phyloP scores from a whole-genome alignment of 2,113 vertebrate species.

The Callipepla californica region DNA sequence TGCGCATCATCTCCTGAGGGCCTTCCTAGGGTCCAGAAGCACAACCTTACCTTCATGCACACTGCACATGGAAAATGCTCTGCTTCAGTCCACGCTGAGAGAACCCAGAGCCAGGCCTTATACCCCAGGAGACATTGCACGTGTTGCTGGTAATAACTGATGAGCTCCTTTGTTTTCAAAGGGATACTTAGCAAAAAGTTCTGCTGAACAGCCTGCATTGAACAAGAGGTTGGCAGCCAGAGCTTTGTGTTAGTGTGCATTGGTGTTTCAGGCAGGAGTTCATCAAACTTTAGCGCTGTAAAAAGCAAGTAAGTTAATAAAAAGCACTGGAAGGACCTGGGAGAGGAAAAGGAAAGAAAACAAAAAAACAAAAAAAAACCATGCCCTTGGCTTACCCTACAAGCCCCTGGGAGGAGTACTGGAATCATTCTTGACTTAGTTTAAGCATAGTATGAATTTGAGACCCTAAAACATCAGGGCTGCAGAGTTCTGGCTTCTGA shows the following conservation, averaged over 20 bases:
- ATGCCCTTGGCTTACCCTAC: background rate
- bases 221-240: background rate
- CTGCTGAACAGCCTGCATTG: background rate
- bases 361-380: too few species aligned
- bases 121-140: background rate
- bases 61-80: background rate
- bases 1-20: background rate
- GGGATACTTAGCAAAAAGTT: background rate
- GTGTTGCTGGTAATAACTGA: background rate
- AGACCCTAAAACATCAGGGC: background rate
- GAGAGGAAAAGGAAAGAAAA: background rate
- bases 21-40: background rate
- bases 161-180: background rate
- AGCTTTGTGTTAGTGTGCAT: background rate
- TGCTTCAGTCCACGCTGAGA: background rate
- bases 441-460: rapidly evolving
- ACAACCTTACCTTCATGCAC: rapidly evolving
- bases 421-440: background rate
- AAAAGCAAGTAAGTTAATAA: too few species aligned
- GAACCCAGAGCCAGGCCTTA: background rate
- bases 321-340: background rate
- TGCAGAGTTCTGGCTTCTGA: background rate
- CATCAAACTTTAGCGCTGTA: background rate
- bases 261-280: background rate
- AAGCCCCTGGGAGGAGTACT: background rate